Conservation (phyloP, 2,797 vertebrate species). For the Muraenolepis orangiensis region DNA sequence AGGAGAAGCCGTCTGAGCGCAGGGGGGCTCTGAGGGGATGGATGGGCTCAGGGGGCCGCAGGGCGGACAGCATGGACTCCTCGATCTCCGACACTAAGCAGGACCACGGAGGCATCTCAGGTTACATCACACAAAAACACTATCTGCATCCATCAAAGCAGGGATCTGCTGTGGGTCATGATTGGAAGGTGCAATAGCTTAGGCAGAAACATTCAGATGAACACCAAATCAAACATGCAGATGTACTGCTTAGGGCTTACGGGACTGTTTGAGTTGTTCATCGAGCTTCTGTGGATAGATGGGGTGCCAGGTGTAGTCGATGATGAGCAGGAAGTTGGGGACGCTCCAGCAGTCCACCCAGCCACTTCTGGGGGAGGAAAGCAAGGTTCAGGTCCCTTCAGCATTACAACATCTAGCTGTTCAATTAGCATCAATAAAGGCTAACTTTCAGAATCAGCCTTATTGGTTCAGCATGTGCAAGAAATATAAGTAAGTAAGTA, state of each 20-base stretch:
- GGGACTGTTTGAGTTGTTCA: constrained; percentile 91
- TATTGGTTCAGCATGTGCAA: too few relatives aligned
- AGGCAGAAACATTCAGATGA: neutral
- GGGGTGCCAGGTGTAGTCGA: constrained; percentile 98
- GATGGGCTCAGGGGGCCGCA: constrained; percentile 69
- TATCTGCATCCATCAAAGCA: neutral
- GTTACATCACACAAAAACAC: neutral
- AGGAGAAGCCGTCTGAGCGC: constrained; percentile 69
- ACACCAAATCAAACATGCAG: neutral
- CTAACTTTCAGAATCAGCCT: neutral
- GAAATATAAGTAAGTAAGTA: too few relatives aligned
- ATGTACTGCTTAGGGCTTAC: constrained; percentile 68
- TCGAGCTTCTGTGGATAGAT: constrained; percentile 97
- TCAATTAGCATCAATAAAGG: neutral
- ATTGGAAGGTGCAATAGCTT: neutral
- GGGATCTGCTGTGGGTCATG: neutral
- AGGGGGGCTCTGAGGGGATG: constrained; percentile 65
- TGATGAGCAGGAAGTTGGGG: constrained; percentile 89
- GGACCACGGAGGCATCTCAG: neutral
- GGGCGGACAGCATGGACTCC: constrained; percentile 83
- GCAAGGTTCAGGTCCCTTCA: neutral
- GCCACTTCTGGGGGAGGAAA: constrained; percentile 74
- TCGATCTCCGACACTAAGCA: constrained; percentile 92
- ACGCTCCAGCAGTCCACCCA: constrained; percentile 99
- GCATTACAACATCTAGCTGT: neutral